Base-by-base conservation (phyloP, 2,888 invertebrate genomes). In the Acutogordius australiensis region DNA sequence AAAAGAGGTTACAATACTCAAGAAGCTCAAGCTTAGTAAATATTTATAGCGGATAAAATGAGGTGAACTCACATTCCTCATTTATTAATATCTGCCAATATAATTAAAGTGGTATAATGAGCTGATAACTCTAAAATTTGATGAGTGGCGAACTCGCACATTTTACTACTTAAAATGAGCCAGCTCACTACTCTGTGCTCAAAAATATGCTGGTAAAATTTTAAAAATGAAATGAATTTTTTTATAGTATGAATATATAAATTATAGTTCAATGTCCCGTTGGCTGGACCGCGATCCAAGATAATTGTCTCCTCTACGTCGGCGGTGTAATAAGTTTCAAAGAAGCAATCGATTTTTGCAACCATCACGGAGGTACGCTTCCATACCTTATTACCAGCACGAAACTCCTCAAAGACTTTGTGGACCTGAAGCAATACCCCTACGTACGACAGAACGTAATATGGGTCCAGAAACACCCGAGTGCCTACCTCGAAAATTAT, bases 391-490 rank as follows among this genome's bases (percentile, higher is more conserved):
- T 51, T 51, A 23, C 51, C 18, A 23, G 26, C 23, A 8, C 13
- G 51, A 51, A 23, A 4, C 4, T 51, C 4, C 26, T 51, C 4
- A 51, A 21, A 51, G 26, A 21, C 4, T 51, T 51, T 51, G 26
- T 8, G 51, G 4, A 51, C 23, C 4, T 4, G 23, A 13, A 23
- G 4, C 51, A 51, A 51, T 51, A 51, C 51, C 26, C 51, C 4
- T 23, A 8, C 4, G 4, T 4, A n/a, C 26, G 18, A n/a, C 13
- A 51, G 23, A 51, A n/a, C 18, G 4, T 23, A 23, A 51, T 51
- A n/a, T 51, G 51, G 51, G 26, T 51, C 23, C 51, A 51, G 23
- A 51, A 51, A 26, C 51, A 51, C 8, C 51, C 51, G 8, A 51
- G 51, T 51, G 13, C 51, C 26, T 51, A 51, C 23, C 23, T 51